phyloP scores from a whole-genome alignment of 2,797 vertebrate species.

The Masticophis lateralis region DNA sequence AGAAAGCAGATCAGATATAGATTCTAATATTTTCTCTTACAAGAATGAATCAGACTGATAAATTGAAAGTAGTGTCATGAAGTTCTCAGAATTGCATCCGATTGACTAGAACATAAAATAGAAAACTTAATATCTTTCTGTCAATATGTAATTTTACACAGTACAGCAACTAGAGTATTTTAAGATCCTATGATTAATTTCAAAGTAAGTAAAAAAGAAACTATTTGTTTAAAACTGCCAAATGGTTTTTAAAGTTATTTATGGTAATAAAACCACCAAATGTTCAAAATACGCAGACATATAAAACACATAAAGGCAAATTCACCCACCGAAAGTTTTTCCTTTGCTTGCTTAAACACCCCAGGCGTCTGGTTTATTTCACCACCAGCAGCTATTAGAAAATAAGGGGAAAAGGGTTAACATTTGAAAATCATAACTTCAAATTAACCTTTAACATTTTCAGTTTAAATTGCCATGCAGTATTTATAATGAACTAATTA shows the following conservation, averaged over 20 bases:
- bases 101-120: neutral
- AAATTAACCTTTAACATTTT: constrained; percentile 27
- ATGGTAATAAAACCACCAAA: constrained; percentile 29
- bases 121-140: neutral
- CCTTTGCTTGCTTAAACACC: constrained; percentile 88
- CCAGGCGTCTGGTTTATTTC: constrained; percentile 86
- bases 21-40: neutral
- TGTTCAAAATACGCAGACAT: constrained; percentile 31
- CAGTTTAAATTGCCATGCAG: constrained; percentile 33
- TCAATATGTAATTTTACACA: neutral
- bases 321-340: constrained; percentile 88
- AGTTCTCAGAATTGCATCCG: neutral
- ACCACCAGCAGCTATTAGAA: constrained; percentile 74
- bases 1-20: neutral
- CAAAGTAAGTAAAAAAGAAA: neutral
- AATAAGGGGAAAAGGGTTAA: constrained; percentile 35
- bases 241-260: constrained; percentile 34
- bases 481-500: neutral
- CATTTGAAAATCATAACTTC: constrained; percentile 49
- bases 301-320: constrained; percentile 28
- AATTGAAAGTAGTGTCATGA: neutral
- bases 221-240: constrained; percentile 23
- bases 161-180: neutral
- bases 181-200: neutral
- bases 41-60: neutral